Conservation (phyloP, 2,888 invertebrate genomes). For the Morpho deidamia region DNA sequence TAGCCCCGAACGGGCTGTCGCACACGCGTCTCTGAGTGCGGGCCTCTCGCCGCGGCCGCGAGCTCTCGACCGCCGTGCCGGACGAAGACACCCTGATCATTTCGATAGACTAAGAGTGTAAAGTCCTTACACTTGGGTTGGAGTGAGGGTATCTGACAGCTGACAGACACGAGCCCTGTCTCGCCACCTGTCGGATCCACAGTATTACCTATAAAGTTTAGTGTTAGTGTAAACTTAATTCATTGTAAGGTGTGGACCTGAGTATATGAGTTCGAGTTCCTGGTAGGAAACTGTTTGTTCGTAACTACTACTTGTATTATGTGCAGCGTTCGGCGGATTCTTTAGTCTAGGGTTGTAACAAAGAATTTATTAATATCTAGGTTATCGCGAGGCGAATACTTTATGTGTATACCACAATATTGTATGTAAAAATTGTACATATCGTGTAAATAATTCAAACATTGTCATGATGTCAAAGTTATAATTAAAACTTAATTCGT, state of each 20-base stretch:
- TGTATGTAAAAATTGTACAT: conserved; percentile 69
- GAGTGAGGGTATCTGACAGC: conserved; percentile 23
- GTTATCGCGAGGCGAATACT: conserved; percentile 59
- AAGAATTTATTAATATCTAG: conserved; percentile 72
- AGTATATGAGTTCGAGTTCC: conserved; percentile 28
- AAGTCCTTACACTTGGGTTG: conserved; percentile 26
- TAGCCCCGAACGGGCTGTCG: conserved; percentile 57
- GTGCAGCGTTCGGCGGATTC: conserved; percentile 31
- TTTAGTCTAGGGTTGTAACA: conserved; percentile 63
- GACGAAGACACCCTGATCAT: conserved; percentile 62
- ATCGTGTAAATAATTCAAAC: conserved; percentile 70
- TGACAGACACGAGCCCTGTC: conserved; percentile 54
- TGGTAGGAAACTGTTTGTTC: conserved; percentile 17
- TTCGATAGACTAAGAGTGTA: conserved; percentile 50
- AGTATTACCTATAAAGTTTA: conserved; percentile 11
- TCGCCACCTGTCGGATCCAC: conserved; percentile 33
- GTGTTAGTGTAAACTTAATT: conserved; percentile 18
- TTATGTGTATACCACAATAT: conserved; percentile 53
- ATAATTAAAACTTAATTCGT: conserved; percentile 46
- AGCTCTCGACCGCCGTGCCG: conserved; percentile 39
- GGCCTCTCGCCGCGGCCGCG: conserved; percentile 51
- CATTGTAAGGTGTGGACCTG: conserved; percentile 23
- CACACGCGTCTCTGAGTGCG: conserved; percentile 67
- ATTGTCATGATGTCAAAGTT: conserved; percentile 62
- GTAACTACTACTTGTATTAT: conserved; percentile 11